Percentiles rank a stretch among this genome's conserved stretches.
These are phyloP conservation scores for Copsychus sechellarum DNA, from an alignment of 2,113 vertebrate species.

Conservation along the genomic window DNA sequence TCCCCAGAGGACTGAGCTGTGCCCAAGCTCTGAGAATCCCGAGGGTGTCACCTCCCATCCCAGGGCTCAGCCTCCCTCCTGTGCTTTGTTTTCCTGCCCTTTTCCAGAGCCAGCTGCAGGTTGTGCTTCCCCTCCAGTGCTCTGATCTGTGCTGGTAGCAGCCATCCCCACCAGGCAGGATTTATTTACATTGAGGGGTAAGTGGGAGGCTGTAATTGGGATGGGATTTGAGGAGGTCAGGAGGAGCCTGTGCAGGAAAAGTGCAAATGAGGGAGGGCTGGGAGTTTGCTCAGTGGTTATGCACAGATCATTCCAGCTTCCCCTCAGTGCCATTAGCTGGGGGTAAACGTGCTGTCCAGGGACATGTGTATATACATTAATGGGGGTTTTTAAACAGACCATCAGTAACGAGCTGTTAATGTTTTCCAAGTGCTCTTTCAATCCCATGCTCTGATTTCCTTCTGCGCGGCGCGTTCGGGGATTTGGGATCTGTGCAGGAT, in stretches of 20 bases:
- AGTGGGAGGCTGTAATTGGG: slow-evolving; percentile 64
- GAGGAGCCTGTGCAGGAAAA: slow-evolving; percentile 9
- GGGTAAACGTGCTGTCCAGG: background rate
- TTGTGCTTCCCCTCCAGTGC: background rate
- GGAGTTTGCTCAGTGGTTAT: background rate
- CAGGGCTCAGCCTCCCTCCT: fast-evolving
- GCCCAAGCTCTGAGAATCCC: background rate
- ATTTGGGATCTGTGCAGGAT: fast-evolving
- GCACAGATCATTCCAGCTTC: slow-evolving; percentile 8
- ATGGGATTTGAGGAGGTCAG: slow-evolving; percentile 62
- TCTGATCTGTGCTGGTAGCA: slow-evolving; percentile 22
- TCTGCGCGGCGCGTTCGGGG: fast-evolving
- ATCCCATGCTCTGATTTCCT: background rate
- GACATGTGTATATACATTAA: slow-evolving; percentile 23
- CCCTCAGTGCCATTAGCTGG: slow-evolving; percentile 32
- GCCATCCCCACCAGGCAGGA: background rate
- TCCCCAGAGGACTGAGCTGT: background rate
- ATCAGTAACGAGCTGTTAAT: slow-evolving; percentile 62
- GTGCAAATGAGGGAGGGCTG: slow-evolving; percentile 30
- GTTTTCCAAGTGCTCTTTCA: slow-evolving; percentile 32
- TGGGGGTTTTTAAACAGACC: slow-evolving; percentile 36
- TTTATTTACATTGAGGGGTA: slow-evolving; percentile 57
- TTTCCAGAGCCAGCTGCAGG: background rate
- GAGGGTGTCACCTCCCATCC: background rate
- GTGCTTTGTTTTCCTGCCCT: background rate